Percentiles rank a stretch among this genome's conserved stretches.
phyloP scores from a whole-genome alignment of 2,113 vertebrate genomes.

The Gymnobelideus leadbeateri region DNA sequence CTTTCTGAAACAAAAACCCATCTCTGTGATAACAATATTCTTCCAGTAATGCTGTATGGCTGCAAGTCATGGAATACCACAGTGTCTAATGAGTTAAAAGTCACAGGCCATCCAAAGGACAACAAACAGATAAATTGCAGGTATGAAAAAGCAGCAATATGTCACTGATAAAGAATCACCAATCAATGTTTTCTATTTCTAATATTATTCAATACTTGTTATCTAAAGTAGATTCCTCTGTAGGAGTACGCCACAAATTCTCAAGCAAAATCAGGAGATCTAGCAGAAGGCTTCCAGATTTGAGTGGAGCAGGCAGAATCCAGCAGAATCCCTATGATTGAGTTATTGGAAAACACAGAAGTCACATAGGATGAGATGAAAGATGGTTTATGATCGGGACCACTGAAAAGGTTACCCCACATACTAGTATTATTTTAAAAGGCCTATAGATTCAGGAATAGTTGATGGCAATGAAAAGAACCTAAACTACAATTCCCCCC shows the following conservation, averaged over 20 bases:
- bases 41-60: neutral
- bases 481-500: neutral
- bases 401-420: neutral
- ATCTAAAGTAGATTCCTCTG: neutral
- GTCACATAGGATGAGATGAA: neutral
- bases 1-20: neutral
- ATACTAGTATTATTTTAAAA: neutral
- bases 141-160: neutral
- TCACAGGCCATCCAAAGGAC: neutral
- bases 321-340: neutral
- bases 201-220: neutral
- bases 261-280: neutral
- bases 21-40: neutral
- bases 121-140: neutral
- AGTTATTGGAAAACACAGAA: neutral
- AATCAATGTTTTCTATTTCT: neutral
- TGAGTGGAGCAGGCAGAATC: neutral
- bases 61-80: neutral
- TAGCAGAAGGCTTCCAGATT: neutral
- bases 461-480: neutral
- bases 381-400: neutral
- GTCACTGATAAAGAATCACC: neutral
- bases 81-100: neutral
- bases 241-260: neutral
- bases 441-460: neutral